These are phyloP conservation scores for Corythoichthys haematopterus DNA, from an alignment of 2,113 vertebrate genomes.

Conservation along the genomic window DNA sequence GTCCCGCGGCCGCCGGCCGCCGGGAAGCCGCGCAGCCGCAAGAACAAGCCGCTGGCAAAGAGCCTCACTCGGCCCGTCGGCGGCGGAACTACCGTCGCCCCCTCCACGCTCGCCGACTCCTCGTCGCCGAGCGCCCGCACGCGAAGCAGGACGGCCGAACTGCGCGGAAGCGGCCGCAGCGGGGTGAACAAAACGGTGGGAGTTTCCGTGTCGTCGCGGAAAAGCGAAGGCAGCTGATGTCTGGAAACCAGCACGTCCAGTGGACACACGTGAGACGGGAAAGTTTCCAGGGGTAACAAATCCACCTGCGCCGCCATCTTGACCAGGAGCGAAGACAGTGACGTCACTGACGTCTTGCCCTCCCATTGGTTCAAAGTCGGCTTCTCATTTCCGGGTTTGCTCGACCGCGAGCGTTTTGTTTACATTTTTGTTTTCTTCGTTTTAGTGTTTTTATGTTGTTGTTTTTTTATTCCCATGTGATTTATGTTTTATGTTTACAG, in stretches of 20 bases:
- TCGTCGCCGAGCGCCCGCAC: slow-evolving; percentile 53
- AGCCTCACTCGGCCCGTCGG: slow-evolving; percentile 51
- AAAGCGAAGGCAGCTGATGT: slow-evolving; percentile 40
- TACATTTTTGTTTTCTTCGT: too few relatives aligned
- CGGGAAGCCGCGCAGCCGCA: slow-evolving; percentile 53
- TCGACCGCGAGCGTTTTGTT: too few relatives aligned
- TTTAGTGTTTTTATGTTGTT: too few relatives aligned
- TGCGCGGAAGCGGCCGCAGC: slow-evolving; percentile 15
- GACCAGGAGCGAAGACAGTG: not conserved
- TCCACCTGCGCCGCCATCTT: slow-evolving; percentile 59
- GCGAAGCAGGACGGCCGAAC: slow-evolving; percentile 58
- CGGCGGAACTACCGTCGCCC: not conserved
- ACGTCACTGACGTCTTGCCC: not conserved
- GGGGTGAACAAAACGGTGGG: slow-evolving; percentile 66
- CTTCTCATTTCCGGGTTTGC: too few relatives aligned
- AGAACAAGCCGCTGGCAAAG: slow-evolving; percentile 58
- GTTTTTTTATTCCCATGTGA: too few relatives aligned
- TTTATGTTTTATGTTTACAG: too few relatives aligned
- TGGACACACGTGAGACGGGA: slow-evolving; percentile 57
- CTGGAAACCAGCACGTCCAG: slow-evolving; percentile 50
- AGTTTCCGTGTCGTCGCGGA: slow-evolving; percentile 32
- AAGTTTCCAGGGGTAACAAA: slow-evolving; percentile 43
- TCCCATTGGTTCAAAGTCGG: not conserved
- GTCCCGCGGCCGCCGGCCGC: slow-evolving; percentile 27
- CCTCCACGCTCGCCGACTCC: slow-evolving; percentile 36